Percentiles rank a stretch among this genome's conserved stretches.
Evolutionary conservation across 1,140 invertebrate species (phyloP).

Genomic region (Hestina assimilis): DNA sequence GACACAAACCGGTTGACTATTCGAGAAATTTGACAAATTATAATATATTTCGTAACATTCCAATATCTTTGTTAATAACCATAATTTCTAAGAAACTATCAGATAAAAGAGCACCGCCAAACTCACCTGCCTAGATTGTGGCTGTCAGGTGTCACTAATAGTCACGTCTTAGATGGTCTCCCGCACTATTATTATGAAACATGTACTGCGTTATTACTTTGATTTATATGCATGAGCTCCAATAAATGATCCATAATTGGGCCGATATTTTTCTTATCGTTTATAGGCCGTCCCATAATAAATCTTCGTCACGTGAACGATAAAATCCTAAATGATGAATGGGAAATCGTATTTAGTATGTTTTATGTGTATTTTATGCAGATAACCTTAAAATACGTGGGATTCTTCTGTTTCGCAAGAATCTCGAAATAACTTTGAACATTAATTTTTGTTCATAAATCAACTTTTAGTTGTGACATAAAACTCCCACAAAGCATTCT

Average conservation of each 20-base stretch:
- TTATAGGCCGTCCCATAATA: slow-evolving; percentile 46
- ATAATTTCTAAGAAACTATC: too few species aligned
- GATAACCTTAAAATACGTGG: slow-evolving; percentile 15
- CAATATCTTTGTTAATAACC: too few species aligned
- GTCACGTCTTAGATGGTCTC: slow-evolving; percentile 27
- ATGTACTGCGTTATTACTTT: slow-evolving; percentile 42
- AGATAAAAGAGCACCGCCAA: too few species aligned
- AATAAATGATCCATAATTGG: slow-evolving; percentile 67
- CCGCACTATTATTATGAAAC: slow-evolving; percentile 20
- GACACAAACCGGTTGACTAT: too few species aligned
- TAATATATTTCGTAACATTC: too few species aligned
- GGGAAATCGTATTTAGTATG: slow-evolving; percentile 33
- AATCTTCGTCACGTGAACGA: slow-evolving; percentile 58
- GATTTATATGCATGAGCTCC: slow-evolving; percentile 68
- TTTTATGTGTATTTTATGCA: slow-evolving; percentile 31
- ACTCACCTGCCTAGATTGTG: slow-evolving; percentile 1
- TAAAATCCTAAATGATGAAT: slow-evolving; percentile 55
- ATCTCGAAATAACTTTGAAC: not conserved
- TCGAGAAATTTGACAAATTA: too few species aligned
- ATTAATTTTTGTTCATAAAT: not conserved
- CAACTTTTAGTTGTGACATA: slow-evolving; percentile 10
- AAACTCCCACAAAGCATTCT: slow-evolving; percentile 16
- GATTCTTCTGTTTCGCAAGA: slow-evolving; percentile 14
- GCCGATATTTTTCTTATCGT: slow-evolving; percentile 48
- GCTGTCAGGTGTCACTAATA: slow-evolving; percentile 28